A percentile compares a stretch with the other conserved stretches of the same genome.
phyloP scores from a whole-genome alignment of 53 echinoderm and acorn worm genomes.

The Glandiceps talaboti region DNA sequence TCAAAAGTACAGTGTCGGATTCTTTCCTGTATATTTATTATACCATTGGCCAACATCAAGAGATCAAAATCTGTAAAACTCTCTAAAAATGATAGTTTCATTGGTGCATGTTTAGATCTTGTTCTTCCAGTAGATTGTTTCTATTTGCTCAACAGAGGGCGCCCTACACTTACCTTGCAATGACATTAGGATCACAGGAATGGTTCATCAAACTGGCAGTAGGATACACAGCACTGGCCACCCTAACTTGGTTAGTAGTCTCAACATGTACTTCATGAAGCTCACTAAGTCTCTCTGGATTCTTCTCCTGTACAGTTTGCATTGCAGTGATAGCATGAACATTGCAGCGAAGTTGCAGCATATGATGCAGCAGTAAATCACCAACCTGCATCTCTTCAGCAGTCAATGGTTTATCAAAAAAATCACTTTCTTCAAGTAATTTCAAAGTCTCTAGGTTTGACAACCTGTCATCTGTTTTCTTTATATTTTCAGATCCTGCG shows the following conservation, averaged over 20 bases:
- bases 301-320: neutral
- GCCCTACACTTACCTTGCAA: no score
- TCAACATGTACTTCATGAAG: slow-evolving; percentile 8
- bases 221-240: slow-evolving; percentile 79
- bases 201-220: slow-evolving; percentile 83
- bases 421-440: neutral
- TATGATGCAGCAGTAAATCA: slow-evolving; percentile 29
- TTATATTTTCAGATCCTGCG: no score
- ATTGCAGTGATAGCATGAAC: slow-evolving; percentile 82
- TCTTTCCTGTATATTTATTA: no score
- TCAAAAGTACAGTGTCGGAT: no score
- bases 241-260: slow-evolving; percentile 44
- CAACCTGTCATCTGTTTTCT: neutral
- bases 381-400: neutral
- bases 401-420: no score
- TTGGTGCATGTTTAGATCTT: no score
- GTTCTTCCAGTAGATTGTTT: no score
- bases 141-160: no score
- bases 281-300: neutral
- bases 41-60: no score
- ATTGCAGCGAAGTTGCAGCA: slow-evolving; percentile 71
- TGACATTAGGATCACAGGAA: slow-evolving; percentile 77
- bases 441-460: neutral
- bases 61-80: no score
- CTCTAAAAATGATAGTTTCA: no score